Evolutionary conservation across 2,888 invertebrate species (phyloP).

Genomic region (Euplexia lucipara): DNA sequence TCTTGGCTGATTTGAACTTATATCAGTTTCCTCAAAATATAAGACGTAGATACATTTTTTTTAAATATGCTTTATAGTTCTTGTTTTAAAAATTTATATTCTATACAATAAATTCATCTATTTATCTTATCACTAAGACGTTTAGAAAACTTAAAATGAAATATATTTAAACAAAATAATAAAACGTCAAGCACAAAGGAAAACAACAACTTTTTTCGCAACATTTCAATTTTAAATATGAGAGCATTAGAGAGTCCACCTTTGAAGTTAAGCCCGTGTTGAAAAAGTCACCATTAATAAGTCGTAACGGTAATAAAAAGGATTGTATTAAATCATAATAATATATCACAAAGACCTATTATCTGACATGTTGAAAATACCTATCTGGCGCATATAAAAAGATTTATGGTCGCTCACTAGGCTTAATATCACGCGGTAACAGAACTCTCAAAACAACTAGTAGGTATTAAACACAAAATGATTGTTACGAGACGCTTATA

Average conservation of each 20-base stretch:
- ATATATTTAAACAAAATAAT: constrained; percentile 35
- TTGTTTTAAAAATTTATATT: constrained; percentile 23
- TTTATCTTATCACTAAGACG: constrained; percentile 33
- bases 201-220: constrained; percentile 40
- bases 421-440: constrained; percentile 68
- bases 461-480: constrained; percentile 70
- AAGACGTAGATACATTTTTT: neutral
- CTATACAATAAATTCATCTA: constrained; percentile 34
- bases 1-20: neutral
- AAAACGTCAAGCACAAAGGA: constrained; percentile 41
- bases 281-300: constrained; percentile 81
- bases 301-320: constrained; percentile 78
- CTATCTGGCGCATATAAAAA: constrained; percentile 76
- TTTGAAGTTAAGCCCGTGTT: constrained; percentile 80
- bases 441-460: constrained; percentile 69
- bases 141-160: constrained; percentile 42
- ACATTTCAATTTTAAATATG: constrained; percentile 51
- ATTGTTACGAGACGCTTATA: constrained; percentile 64
- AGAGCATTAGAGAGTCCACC: constrained; percentile 55
- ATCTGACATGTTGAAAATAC: constrained; percentile 79
- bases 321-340: constrained; percentile 76
- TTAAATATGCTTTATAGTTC: neutral
- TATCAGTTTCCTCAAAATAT: constrained; percentile 3
- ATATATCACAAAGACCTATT: constrained; percentile 78
- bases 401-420: constrained; percentile 75